phyloP scores from a whole-genome alignment of 2,113 vertebrate species.

The Orientallactaga bullata region DNA sequence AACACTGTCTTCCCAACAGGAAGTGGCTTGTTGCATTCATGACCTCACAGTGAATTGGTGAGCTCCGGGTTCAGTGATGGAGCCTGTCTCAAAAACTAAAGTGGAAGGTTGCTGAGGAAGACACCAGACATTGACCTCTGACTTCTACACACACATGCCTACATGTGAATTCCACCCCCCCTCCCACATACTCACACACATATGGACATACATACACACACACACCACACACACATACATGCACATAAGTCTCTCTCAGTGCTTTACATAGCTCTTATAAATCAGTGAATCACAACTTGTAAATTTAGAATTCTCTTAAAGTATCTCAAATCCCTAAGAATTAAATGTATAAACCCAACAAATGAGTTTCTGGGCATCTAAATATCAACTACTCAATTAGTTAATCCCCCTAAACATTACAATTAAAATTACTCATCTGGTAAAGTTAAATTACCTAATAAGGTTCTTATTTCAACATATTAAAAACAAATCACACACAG shows the following conservation, averaged over 20 bases:
- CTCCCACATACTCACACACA: no score
- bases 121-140: no score
- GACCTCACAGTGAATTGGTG: no score
- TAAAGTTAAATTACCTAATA: background rate
- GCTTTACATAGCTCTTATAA: conserved; percentile 25
- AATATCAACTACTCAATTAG: conserved; percentile 34
- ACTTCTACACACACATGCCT: no score
- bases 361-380: conserved; percentile 21
- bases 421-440: conserved; percentile 50
- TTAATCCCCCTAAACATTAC: conserved; percentile 5
- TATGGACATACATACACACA: no score
- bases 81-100: no score
- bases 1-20: no score
- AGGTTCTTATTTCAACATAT: conserved; percentile 35
- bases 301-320: conserved; percentile 55
- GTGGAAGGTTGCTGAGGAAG: no score
- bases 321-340: conserved; percentile 35
- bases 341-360: conserved; percentile 21
- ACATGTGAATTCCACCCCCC: no score
- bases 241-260: conserved; percentile 27
- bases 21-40: no score
- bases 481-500: conserved; percentile 20
- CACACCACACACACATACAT: no score
- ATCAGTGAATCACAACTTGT: conserved; percentile 35
- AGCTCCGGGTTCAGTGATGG: no score